Base-by-base conservation (phyloP, 1,140 invertebrate genomes). In the Caenorhabditis remanei region DNA sequence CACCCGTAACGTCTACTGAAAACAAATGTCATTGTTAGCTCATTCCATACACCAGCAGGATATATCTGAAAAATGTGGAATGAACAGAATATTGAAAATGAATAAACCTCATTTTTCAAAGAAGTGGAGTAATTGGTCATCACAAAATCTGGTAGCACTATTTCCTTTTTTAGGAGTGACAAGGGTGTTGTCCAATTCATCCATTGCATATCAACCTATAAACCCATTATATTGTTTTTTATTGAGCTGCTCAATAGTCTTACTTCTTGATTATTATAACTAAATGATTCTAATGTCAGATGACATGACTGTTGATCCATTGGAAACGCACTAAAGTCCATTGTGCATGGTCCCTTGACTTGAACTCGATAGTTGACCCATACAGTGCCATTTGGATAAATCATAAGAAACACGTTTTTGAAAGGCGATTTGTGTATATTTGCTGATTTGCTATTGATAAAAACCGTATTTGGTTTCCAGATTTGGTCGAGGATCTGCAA, bases 381-480 rank as follows among this genome's bases (percentile, higher is more conserved):
- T 46, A 91, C 90, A 50, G 90, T 91, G 5, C 90, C 90, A 86
- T 91, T 91, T 16, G 85, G 83, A 75, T 91, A 91, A 83, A 91
- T 91, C 90, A 90, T 90, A n/a, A 91, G 84, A 65, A 91, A 87
- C 46, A 91, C 90, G 82, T 91, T 91, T 56, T 84, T 87, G 63
- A 91, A 91, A n/a, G 90, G 90, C n/a, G 82, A 85, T 71, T 87
- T 85, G 88, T 91, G 90, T 65, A 91, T 91, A 61, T 90, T 84
- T 4, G 90, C 90, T 24, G 65, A 83, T 88, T 91, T 90, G 43
- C 87, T 89, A 50, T 91, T 91, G 82, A 91, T 91, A 61, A 91
- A 91, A 43, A 90, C 89, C 21, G 90, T 91, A 63, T 91, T 91
- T 14, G 90, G 90, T 56, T 91, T 91, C 90, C 90, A 91, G 43